Evolutionary conservation across 1,140 invertebrate genomes (phyloP).

Genomic region (Sesamia nonagrioides): DNA sequence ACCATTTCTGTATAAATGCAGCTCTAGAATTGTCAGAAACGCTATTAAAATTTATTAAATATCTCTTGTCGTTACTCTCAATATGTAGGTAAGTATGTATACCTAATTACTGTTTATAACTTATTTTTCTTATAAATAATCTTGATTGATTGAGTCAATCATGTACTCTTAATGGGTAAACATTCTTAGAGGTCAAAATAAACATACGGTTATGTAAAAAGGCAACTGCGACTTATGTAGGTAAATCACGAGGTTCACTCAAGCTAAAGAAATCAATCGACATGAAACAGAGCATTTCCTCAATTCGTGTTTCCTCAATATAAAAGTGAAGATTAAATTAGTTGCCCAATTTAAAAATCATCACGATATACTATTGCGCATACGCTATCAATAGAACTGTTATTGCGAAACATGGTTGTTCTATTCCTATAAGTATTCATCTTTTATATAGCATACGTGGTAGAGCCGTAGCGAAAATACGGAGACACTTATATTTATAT

Average conservation of each 20-base stretch:
- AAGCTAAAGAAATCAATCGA: background rate
- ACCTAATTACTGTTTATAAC: background rate
- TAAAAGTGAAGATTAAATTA: background rate
- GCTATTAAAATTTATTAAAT: too few relatives aligned
- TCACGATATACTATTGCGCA: too few relatives aligned
- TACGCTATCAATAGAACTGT: background rate
- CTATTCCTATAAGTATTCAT: background rate
- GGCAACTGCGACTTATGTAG: background rate
- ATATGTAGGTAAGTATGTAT: too few relatives aligned
- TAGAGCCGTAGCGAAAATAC: background rate
- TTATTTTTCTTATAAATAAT: background rate
- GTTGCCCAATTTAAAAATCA: too few relatives aligned
- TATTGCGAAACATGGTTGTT: background rate
- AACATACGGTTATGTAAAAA: background rate
- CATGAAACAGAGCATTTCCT: background rate
- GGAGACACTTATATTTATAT: background rate
- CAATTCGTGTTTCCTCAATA: background rate
- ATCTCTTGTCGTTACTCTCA: too few relatives aligned
- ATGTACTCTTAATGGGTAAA: background rate
- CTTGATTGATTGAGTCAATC: background rate
- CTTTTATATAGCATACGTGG: too few relatives aligned
- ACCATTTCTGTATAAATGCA: too few relatives aligned
- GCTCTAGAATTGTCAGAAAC: too few relatives aligned
- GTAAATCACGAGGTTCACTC: background rate
- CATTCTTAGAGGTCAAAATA: constrained; percentile 13